Evolutionary conservation across 2,888 invertebrate genomes (phyloP).

Genomic region (Dryococelus australis): DNA sequence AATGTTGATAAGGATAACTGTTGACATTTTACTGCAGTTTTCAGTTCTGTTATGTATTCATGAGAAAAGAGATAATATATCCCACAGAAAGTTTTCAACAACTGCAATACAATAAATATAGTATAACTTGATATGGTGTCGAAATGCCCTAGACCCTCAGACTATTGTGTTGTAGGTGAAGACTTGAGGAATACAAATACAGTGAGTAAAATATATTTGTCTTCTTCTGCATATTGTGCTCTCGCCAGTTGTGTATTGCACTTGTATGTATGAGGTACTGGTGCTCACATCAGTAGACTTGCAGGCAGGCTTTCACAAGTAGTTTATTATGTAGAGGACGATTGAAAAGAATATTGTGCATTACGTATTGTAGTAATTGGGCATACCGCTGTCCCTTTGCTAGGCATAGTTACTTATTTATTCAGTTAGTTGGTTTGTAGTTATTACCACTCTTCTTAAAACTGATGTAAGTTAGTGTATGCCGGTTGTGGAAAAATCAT

Average conservation of each 20-base stretch:
- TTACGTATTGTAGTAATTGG: too few relatives aligned
- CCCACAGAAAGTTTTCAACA: neutral
- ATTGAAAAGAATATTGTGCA: too few relatives aligned
- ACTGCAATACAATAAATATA: neutral
- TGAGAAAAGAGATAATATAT: neutral
- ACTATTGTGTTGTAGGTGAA: constrained; percentile 10
- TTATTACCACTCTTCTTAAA: too few relatives aligned
- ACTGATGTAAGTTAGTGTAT: too few relatives aligned
- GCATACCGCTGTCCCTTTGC: too few relatives aligned
- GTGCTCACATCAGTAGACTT: neutral
- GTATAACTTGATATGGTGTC: constrained; percentile 16
- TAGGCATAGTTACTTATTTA: too few relatives aligned
- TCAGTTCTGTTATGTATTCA: neutral
- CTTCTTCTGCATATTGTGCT: neutral
- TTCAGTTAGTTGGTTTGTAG: too few relatives aligned
- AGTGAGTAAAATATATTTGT: neutral
- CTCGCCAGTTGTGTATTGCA: neutral
- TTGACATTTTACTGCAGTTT: neutral
- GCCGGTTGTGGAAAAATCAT: too few relatives aligned
- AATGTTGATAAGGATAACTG: neutral
- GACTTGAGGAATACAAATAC: constrained; percentile 9
- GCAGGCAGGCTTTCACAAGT: too few relatives aligned
- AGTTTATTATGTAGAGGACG: too few relatives aligned
- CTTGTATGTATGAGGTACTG: neutral
- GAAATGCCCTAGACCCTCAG: constrained; percentile 2